phyloP scores from a whole-genome alignment of 2,113 vertebrate genomes.

The Lampris incognitus region DNA sequence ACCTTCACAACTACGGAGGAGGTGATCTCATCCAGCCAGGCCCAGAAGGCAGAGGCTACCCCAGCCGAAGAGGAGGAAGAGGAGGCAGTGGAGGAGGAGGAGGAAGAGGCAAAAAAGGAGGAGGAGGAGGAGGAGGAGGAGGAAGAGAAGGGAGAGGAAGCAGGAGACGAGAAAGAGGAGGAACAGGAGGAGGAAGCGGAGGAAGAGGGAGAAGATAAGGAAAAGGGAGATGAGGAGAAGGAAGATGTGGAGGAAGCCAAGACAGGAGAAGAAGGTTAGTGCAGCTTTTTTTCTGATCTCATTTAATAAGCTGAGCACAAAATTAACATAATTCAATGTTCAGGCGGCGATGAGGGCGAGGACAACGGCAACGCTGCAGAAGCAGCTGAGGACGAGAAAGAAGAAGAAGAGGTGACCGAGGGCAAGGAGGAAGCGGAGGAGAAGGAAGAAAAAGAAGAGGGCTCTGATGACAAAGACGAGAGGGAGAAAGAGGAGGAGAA shows the following conservation, averaged over 20 bases:
- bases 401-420: constrained; percentile 40
- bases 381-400: constrained; percentile 40
- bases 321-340: not conserved
- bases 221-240: constrained; percentile 5
- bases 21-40: constrained; percentile 85
- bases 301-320: not conserved
- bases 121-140: constrained; percentile 25
- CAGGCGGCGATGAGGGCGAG: constrained; percentile 63
- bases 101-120: constrained; percentile 18
- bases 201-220: constrained; percentile 14
- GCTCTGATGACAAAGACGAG: constrained; percentile 36
- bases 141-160: constrained; percentile 33
- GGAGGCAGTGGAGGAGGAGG: constrained; percentile 28
- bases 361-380: constrained; percentile 55
- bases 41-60: constrained; percentile 85
- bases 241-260: constrained; percentile 27
- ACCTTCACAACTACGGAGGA: constrained; percentile 87
- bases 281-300: constrained; percentile 1
- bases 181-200: not conserved
- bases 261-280: constrained; percentile 62
- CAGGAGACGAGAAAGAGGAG: constrained; percentile 33
- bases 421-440: constrained; percentile 50
- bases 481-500: constrained; percentile 19
- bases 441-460: constrained; percentile 49
- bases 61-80: constrained; percentile 70